Evolutionary conservation across 2,888 invertebrate genomes (phyloP).

Genomic region (Tridacna gigas): DNA sequence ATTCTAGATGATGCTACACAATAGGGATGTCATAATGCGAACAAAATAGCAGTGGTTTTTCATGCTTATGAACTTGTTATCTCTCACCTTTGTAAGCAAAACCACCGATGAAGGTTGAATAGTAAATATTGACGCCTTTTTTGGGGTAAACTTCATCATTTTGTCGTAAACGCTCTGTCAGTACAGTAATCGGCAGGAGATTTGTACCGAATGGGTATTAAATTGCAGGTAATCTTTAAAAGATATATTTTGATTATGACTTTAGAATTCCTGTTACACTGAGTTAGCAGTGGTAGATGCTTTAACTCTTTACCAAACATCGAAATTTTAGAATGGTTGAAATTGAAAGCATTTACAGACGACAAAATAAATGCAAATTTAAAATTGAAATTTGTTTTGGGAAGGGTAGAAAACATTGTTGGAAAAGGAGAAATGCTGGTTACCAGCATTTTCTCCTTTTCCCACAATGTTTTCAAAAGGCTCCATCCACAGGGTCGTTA

Average conservation of each 20-base stretch:
- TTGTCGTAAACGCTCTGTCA: constrained; percentile 7
- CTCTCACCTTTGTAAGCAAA: constrained; percentile 7
- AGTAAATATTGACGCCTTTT: constrained; percentile 29
- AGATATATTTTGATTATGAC: background rate
- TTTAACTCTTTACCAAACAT: too few species aligned
- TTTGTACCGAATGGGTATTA: constrained; percentile 9
- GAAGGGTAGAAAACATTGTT: too few species aligned
- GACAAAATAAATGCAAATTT: too few species aligned
- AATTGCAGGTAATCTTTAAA: constrained; percentile 19
- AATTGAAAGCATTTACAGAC: too few species aligned
- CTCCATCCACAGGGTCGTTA: too few species aligned
- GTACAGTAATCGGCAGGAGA: constrained; percentile 1
- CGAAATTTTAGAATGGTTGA: too few species aligned
- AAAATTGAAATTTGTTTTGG: too few species aligned
- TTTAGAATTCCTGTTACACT: too few species aligned
- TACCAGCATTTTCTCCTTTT: too few species aligned
- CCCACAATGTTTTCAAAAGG: too few species aligned
- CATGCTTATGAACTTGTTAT: constrained; percentile 29
- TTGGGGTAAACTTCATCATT: constrained; percentile 26
- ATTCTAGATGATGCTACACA: constrained; percentile 21
- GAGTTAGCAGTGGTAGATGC: too few species aligned
- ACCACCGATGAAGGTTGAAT: constrained; percentile 18
- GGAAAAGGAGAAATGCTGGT: too few species aligned
- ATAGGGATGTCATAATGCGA: constrained; percentile 23
- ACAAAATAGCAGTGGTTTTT: constrained; percentile 29